Base-by-base conservation (phyloP, 2,888 invertebrate genomes). In the Lymantria dispar region DNA sequence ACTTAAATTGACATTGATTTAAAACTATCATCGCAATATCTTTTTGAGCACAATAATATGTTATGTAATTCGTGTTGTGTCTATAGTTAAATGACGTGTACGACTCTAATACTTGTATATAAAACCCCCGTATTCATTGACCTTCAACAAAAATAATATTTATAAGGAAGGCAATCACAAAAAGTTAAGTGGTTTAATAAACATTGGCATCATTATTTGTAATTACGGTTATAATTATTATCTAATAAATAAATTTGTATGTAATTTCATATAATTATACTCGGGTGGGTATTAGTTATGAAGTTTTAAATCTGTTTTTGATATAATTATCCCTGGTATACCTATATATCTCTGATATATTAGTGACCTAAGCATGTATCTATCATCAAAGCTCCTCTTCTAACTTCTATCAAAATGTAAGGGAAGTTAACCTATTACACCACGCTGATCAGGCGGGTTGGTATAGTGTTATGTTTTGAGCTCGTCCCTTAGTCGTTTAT, bases 61-160 rank as follows among this genome's bases (percentile, higher is more conserved):
- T 58, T 56, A 59, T 36, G 61, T 61, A 64, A 60, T 52, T 52
- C 15, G 38, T 47, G 43, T 49, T 54, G 60, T 58, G 50, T 59
- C 52, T 53, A 53, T 36, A 54, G 46, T 65, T 12, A 70, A 80
- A 76, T 81, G 80, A 66, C 64, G 69, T 58, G 57, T 62, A 56
- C 48, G 65, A 56, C 64, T 58, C 56, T 69, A 69, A 71, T 62
- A 70, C 62, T 65, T 70, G 72, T 43, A 77, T 80, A 75, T 82
- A 75, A 88, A 84, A 76, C 66, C 56, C 52, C 53, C 54, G 57
- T 52, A 43, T 52, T 64, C 3, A n/a, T 10, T 42, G 76, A 72
- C 81, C 80, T 81, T 78, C 77, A 66, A 55, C 62, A 66, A 68
- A 71, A 61, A 68, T 58, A 64, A 62, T 73, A 70, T 67, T 68